Evolutionary conservation across 2,797 vertebrate species (phyloP).

Genomic region (Psittacula echo): DNA sequence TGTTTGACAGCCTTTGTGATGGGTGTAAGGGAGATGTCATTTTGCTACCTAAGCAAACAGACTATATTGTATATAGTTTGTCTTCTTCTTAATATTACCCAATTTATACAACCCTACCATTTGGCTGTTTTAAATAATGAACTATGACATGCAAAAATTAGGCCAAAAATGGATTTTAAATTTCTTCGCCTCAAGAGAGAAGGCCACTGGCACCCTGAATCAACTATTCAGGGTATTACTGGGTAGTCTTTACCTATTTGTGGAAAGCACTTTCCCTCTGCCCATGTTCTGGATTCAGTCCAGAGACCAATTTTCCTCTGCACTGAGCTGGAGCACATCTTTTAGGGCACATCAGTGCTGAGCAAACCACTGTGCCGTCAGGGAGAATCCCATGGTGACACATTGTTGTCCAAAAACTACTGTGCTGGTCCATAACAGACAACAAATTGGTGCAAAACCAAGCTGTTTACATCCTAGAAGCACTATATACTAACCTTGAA

Average conservation of each 20-base stretch:
- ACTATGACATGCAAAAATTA: not conserved
- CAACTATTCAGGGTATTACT: not conserved
- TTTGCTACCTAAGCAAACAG: not conserved
- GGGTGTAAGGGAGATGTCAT: not conserved
- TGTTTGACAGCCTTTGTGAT: not conserved
- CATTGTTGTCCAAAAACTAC: rapidly evolving
- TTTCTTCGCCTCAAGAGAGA: not conserved
- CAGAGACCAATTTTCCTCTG: not conserved
- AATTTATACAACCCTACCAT: not conserved
- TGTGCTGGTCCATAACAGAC: not conserved
- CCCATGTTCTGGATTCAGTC: not conserved
- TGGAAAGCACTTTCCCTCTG: not conserved
- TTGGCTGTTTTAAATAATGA: not conserved
- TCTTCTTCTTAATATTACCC: not conserved
- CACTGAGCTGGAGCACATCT: not conserved
- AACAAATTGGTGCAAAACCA: rapidly evolving
- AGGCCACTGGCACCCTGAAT: not conserved
- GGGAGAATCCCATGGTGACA: rapidly evolving
- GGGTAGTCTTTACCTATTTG: not conserved
- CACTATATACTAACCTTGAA: rapidly evolving
- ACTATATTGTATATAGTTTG: no score
- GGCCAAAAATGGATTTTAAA: not conserved
- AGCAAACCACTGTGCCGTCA: not conserved
- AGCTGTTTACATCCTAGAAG: not conserved
- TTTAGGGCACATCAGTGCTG: not conserved